Conservation (phyloP, 2,113 vertebrate genomes). For the Pelmatolapia mariae region DNA sequence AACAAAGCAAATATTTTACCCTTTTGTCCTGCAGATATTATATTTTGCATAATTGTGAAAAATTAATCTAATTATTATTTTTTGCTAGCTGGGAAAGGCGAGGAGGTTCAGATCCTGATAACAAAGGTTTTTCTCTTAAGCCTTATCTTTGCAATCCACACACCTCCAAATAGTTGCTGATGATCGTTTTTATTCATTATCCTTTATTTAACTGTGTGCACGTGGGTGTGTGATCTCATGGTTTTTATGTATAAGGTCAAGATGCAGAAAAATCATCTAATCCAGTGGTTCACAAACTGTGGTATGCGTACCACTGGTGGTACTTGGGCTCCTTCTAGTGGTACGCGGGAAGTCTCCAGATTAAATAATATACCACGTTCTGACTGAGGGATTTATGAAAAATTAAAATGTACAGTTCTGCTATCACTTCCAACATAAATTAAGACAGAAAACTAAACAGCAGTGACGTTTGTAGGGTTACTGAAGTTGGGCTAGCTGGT, state of each 20-base stretch:
- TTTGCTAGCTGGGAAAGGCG: background rate
- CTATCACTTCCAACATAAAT: background rate
- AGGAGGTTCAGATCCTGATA: background rate
- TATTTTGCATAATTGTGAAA: slow-evolving; percentile 1
- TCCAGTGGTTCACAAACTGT: background rate
- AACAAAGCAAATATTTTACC: background rate
- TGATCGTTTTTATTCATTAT: slow-evolving; percentile 25
- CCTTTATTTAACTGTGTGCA: background rate
- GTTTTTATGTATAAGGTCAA: background rate
- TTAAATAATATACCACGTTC: background rate
- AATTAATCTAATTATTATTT: background rate
- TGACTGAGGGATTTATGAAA: background rate
- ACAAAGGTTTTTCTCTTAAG: background rate
- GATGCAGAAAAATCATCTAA: background rate
- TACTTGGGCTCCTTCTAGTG: background rate
- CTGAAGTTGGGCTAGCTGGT: background rate
- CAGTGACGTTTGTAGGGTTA: background rate
- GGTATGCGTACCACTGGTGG: background rate
- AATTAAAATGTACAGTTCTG: background rate
- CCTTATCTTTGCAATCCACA: background rate
- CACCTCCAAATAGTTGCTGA: background rate
- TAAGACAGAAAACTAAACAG: background rate
- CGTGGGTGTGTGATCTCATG: background rate
- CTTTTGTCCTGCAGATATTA: background rate
- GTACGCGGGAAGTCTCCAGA: background rate